Evolutionary conservation across 2,888 invertebrate genomes (phyloP), one percentile per base, ranked within the genome.

Genomic region (Parelbella ahira): DNA sequence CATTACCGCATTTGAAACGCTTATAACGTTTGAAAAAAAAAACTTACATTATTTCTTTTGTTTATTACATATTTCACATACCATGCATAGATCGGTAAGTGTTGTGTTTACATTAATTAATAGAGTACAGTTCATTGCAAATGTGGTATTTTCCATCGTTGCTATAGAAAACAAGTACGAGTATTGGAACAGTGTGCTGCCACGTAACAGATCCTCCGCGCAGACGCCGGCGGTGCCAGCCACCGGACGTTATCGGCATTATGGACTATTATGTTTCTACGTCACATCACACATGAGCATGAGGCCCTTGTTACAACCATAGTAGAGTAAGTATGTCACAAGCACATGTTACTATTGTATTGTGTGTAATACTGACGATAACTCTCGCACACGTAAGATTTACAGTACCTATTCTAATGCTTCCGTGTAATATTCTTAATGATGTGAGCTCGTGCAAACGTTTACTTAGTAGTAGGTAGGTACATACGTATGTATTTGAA

Each of bases 171-270:
- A 49, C 21, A 38, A 11, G 32, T 24, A 24, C 11, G 24, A 43
- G 47, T 6, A n/a, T 20, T 4, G 15, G 15, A 15, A 15, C 4
- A 37, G 3, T 13, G n/a, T 15, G 4, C 2, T 15, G 29, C 39
- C 50, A 57, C 51, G 64, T 58, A 58, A 63, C 54, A 50, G 56
- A 54, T 52, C 51, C 49, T 41, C 32, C n/a, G 51, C 59, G 53
- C 76, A 78, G 74, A 74, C 62, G 63, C 62, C 67, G 74, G 76
- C 54, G 63, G 63, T 56, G 57, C 78, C 78, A 74, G 77, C 73
- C 77, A 69, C 78, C 63, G 74, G 53, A 56, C 54, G 59, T 69
- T 75, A 75, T 73, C 70, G 59, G 49, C 41, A 48, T 42, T 44
- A 46, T 48, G 38, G 29, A 28, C 42, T 28, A 42, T 34, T 34